Percentiles rank a stretch among this genome's conserved stretches.
These are phyloP conservation scores for Melopsittacus undulatus DNA, from an alignment of 2,797 vertebrate genomes.

Conservation along the genomic window DNA sequence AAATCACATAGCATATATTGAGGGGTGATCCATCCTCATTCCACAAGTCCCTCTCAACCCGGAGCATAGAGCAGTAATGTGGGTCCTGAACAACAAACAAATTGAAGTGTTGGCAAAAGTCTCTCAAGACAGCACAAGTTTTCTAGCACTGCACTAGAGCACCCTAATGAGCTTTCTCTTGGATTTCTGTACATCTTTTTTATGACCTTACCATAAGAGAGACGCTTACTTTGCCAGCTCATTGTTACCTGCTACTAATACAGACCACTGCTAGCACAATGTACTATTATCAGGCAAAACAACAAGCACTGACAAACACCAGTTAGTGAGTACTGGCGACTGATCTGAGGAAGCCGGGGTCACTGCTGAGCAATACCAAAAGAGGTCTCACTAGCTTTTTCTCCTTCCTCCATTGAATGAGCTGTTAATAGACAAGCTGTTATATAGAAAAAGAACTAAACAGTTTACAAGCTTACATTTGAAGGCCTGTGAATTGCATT, in stretches of 20 bases:
- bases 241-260: slow-evolving; percentile 34
- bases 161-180: background rate
- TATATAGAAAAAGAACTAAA: slow-evolving; percentile 65
- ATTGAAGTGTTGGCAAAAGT: background rate
- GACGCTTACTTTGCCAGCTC: background rate
- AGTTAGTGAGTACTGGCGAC: slow-evolving; percentile 1
- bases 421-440: slow-evolving; percentile 71
- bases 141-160: background rate
- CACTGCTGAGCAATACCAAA: slow-evolving; percentile 56
- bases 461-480: slow-evolving; percentile 68
- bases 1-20: background rate
- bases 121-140: background rate
- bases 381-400: slow-evolving; percentile 59
- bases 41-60: background rate
- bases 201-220: background rate
- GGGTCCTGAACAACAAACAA: background rate
- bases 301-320: slow-evolving; percentile 40
- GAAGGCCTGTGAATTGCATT: slow-evolving; percentile 66
- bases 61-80: background rate
- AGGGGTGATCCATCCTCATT: background rate
- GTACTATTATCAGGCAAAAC: slow-evolving; percentile 51
- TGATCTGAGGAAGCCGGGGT: slow-evolving; percentile 23
- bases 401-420: slow-evolving; percentile 59
- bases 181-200: slow-evolving; percentile 12
- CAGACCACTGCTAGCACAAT: slow-evolving; percentile 21